A percentile compares a stretch with the other conserved stretches of the same genome.
Evolutionary conservation across 2,113 vertebrate species (phyloP).

Genomic region (Sminthopsis crassicaudata): DNA sequence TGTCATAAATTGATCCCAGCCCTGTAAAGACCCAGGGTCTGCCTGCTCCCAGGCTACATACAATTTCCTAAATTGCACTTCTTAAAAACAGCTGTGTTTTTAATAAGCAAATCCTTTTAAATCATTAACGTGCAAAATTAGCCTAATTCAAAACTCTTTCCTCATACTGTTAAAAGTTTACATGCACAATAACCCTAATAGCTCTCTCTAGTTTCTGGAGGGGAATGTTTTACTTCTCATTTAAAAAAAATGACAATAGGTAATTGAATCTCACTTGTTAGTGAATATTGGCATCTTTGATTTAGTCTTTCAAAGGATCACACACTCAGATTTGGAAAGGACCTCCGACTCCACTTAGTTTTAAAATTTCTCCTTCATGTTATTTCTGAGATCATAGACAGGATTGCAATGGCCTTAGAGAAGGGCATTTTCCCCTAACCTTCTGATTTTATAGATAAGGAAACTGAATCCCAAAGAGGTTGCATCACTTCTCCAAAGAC

Average conservation of each 20-base stretch:
- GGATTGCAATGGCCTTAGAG: neutral
- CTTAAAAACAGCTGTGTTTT: conserved; percentile 5
- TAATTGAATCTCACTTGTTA: neutral
- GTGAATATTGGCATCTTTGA: neutral
- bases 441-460: neutral
- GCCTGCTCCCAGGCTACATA: neutral
- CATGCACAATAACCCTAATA: neutral
- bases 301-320: neutral
- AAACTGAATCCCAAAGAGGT: neutral
- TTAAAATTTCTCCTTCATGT: neutral
- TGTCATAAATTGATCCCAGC: neutral
- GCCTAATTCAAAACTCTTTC: neutral
- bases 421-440: neutral
- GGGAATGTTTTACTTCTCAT: neutral
- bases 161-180: neutral
- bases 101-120: neutral
- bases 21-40: neutral
- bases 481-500: neutral
- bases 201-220: neutral
- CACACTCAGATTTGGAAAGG: neutral
- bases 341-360: neutral
- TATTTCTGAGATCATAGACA: neutral
- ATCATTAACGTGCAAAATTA: neutral
- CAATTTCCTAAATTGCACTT: neutral
- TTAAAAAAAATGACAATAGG: neutral